Evolutionary conservation across 1,140 invertebrate species (phyloP), one percentile per base, ranked within the genome.

Genomic region (Bemisia tabaci): DNA sequence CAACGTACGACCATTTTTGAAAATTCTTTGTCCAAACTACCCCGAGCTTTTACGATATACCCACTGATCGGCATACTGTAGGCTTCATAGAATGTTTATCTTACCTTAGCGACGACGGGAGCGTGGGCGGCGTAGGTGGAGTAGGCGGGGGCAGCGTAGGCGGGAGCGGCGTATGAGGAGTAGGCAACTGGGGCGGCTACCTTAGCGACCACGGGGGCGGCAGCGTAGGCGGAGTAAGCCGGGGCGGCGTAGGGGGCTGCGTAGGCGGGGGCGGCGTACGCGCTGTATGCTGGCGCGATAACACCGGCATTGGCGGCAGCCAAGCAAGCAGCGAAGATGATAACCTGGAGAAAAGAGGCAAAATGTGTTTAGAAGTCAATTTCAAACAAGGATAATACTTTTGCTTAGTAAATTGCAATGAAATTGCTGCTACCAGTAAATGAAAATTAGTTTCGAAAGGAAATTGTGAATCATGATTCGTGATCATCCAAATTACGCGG

Each of bases 171-270:
- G 63, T 65, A 65, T 21, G 24, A 26, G 63, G 27, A 65, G 63
- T 48, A 39, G 22, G 63, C 63, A 12, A 65, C 63, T 65, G 63
- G 63, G 27, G 71, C 70, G 48, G 74, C 71, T 26, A 72, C 70
- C 61, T 76, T 70, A 2, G 79, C 80, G 0, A 74, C 68, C 2
- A 78, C 76, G 24, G 75, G 70, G 11, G 76, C 73, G 59, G 60
- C 58, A 48, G 25, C 58, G 64, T 64, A 70, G 23, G 33, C 62
- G 58, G 66, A 65, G 60, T 69, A 63, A 48, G 48, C 63, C 48
- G 63, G 63, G 24, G 63, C 63, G 23, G 27, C 26, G 63, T 65
- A 65, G 62, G 62, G 62, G 17, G 63, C 63, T 21, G 63, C 63
- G 27, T 65, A 65, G 63, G 24, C 21, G 27, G 24, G 48, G 27